A percentile compares a stretch with the other conserved stretches of the same genome.
These are phyloP conservation scores for Scaptomyza montana DNA, from an alignment of 1,140 invertebrate genomes.

Conservation along the genomic window DNA sequence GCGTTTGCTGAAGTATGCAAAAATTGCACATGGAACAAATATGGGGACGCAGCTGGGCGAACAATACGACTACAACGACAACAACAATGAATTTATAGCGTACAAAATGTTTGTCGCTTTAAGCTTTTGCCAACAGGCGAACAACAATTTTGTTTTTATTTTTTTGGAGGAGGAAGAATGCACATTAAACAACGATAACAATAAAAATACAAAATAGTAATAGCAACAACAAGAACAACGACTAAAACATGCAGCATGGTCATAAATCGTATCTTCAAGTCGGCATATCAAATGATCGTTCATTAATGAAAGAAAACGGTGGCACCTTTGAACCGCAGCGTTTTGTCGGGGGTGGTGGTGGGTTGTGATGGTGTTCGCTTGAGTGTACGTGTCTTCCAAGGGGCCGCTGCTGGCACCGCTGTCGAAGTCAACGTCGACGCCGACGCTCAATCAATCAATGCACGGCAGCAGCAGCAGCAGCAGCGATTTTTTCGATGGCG, in stretches of 20 bases:
- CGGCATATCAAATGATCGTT: conserved; percentile 62
- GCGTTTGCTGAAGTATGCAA: conserved; percentile 82
- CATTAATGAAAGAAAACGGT: conserved; percentile 55
- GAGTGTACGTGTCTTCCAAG: conserved; percentile 48
- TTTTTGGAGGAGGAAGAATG: conserved; percentile 27
- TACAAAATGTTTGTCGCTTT: conserved; percentile 76
- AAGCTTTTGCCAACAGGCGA: conserved; percentile 35
- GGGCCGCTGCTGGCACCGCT: conserved; percentile 46
- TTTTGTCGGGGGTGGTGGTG: conserved; percentile 23
- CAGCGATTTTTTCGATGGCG: conserved; percentile 56
- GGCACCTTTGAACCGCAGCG: conserved; percentile 64
- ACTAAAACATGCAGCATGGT: conserved; percentile 17
- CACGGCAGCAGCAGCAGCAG: conserved; percentile 31
- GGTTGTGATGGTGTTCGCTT: neutral
- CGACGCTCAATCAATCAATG: conserved; percentile 71
- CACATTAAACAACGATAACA: conserved; percentile 36
- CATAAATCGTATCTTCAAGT: conserved; percentile 45
- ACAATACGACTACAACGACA: conserved; percentile 19
- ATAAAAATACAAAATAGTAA: neutral
- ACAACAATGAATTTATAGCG: conserved; percentile 34
- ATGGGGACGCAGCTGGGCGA: conserved; percentile 39
- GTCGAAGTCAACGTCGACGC: conserved; percentile 29
- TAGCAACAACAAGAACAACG: neutral
- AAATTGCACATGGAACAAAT: conserved; percentile 79
- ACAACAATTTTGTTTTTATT: conserved; percentile 33